Conservation (phyloP, 2,113 vertebrate species). For the Lophochroa leadbeateri region DNA sequence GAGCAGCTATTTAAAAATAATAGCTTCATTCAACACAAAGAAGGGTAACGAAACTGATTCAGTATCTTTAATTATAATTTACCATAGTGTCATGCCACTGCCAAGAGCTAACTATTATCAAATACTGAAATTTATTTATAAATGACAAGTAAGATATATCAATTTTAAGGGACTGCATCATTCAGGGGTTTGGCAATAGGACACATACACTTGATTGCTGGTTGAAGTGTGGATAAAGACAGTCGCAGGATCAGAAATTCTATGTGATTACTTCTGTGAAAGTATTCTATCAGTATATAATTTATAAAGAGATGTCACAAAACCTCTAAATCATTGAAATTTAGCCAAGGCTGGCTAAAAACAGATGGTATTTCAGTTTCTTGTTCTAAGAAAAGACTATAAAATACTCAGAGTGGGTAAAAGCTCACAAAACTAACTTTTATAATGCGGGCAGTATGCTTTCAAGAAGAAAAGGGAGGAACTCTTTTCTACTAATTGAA, state of each 20-base stretch:
- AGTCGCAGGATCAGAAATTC: not conserved
- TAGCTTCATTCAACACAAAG: not conserved
- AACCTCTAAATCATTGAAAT: not conserved
- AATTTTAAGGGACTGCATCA: not conserved
- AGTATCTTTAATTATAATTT: not conserved
- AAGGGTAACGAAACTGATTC: not conserved
- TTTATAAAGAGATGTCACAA: not conserved
- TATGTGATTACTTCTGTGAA: not conserved
- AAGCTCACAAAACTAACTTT: not conserved
- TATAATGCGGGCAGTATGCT: not conserved
- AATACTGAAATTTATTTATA: not conserved
- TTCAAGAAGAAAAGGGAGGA: not conserved
- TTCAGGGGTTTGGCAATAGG: not conserved
- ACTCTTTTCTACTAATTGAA: not conserved
- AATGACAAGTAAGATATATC: not conserved
- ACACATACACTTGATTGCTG: not conserved
- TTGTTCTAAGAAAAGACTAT: not conserved
- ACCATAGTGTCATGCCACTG: not conserved
- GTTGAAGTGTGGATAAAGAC: not conserved
- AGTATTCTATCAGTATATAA: not conserved
- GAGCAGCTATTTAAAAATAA: not conserved
- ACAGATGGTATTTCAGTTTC: not conserved
- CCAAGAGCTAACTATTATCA: not conserved
- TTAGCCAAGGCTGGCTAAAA: not conserved
- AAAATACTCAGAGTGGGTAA: not conserved